A percentile compares a stretch with the other conserved stretches of the same genome.
These are phyloP conservation scores for Drosophila hamatofila DNA, from an alignment of 2,888 invertebrate genomes.

Conservation along the genomic window DNA sequence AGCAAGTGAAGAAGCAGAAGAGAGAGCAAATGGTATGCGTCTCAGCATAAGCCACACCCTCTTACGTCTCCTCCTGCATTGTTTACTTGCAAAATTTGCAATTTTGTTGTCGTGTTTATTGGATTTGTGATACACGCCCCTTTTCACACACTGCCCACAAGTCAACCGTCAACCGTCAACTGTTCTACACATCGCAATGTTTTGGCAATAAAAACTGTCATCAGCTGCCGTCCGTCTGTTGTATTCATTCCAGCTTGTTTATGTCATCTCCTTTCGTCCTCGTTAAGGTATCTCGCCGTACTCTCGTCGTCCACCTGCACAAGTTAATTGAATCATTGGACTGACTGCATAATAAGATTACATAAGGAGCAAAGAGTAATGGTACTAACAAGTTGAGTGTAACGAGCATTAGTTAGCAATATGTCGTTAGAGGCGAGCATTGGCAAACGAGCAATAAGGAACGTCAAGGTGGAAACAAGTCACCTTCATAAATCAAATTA, in stretches of 20 bases:
- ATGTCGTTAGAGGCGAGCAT: not conserved
- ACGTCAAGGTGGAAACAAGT: not conserved
- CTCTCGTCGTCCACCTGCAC: not conserved
- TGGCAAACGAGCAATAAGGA: not conserved
- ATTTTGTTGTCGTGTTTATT: conserved; percentile 58
- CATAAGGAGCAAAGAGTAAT: not conserved
- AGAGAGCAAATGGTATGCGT: not conserved
- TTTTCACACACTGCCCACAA: conserved; percentile 20
- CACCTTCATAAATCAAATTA: not conserved
- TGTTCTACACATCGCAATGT: conserved; percentile 28
- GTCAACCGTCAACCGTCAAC: conserved; percentile 36
- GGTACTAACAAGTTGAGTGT: not conserved
- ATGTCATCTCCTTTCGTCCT: conserved; percentile 3
- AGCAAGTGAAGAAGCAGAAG: no score
- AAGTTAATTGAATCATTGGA: conserved; percentile 16
- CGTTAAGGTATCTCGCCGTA: not conserved
- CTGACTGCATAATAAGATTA: conserved; percentile 1
- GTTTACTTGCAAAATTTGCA: conserved; percentile 26
- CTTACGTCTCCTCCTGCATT: conserved; percentile 2
- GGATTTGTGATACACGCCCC: conserved; percentile 41
- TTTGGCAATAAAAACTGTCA: conserved; percentile 18
- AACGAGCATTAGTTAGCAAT: not conserved
- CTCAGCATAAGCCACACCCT: conserved; percentile 1
- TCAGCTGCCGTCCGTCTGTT: conserved; percentile 15
- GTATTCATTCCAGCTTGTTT: conserved; percentile 6